Percentiles rank a stretch among this genome's conserved stretches.
phyloP scores from a whole-genome alignment of 2,113 vertebrate genomes.

The Dipodomys ordii region DNA sequence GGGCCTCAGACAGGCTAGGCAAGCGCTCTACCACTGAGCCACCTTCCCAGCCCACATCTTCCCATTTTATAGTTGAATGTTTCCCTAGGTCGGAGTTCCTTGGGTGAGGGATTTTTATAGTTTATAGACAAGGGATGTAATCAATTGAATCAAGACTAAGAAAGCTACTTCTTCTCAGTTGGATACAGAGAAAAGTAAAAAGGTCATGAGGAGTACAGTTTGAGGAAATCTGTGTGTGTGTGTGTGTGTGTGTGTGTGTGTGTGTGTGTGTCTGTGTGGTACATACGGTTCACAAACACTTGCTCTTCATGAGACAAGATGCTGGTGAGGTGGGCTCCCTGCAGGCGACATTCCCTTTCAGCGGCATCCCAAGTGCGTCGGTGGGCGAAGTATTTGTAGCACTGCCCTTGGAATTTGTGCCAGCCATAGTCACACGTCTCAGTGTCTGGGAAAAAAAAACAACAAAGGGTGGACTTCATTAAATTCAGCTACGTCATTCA shows the following conservation, averaged over 20 bases:
- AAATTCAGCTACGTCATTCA: not conserved
- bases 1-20: too few relatives aligned
- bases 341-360: slow-evolving; percentile 96
- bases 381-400: slow-evolving; percentile 96
- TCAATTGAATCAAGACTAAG: not conserved
- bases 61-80: not conserved
- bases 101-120: not conserved
- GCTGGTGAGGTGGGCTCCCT: slow-evolving; percentile 95
- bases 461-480: not conserved
- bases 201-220: not conserved
- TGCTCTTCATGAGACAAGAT: slow-evolving; percentile 95
- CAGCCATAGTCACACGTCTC: slow-evolving; percentile 96
- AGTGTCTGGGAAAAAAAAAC: slow-evolving; percentile 88
- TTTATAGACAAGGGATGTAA: not conserved
- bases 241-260: too few relatives aligned
- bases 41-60: not conserved
- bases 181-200: not conserved
- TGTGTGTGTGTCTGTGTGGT: not conserved
- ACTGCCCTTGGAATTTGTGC: slow-evolving; percentile 99
- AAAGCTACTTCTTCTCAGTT: not conserved
- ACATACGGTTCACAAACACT: slow-evolving; percentile 97
- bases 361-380: slow-evolving; percentile 96
- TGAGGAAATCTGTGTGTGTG: not conserved
- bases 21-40: too few relatives aligned
- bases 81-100: not conserved